Percentiles rank a stretch among this genome's conserved stretches.
Evolutionary conservation across 2,888 invertebrate species (phyloP).

Genomic region (Hemithea aestivaria): DNA sequence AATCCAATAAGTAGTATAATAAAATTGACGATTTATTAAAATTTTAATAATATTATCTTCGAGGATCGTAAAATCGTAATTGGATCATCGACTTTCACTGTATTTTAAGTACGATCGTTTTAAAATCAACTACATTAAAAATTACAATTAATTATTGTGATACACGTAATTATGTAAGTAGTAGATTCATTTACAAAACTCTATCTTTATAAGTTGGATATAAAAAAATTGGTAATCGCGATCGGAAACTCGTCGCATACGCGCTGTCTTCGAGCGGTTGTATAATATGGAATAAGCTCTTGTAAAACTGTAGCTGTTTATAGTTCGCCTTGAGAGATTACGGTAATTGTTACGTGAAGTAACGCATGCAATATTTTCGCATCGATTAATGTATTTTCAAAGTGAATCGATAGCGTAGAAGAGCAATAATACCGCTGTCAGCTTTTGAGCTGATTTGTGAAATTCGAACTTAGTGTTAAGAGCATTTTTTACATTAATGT

Average conservation of each 20-base stretch:
- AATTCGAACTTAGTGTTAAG: slow-evolving; percentile 49
- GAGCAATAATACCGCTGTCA: slow-evolving; percentile 55
- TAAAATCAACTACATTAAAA: too few relatives aligned
- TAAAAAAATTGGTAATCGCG: too few relatives aligned
- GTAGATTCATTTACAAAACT: too few relatives aligned
- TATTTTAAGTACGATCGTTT: too few relatives aligned
- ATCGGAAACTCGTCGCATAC: neutral
- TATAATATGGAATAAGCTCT: slow-evolving; percentile 49
- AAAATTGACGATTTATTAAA: too few relatives aligned
- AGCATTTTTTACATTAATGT: slow-evolving; percentile 55
- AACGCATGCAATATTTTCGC: slow-evolving; percentile 23
- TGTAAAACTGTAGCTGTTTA: slow-evolving; percentile 56
- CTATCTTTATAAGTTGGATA: too few relatives aligned
- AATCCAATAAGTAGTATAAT: too few relatives aligned
- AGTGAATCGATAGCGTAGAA: slow-evolving; percentile 39
- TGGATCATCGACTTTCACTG: too few relatives aligned
- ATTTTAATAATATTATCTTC: too few relatives aligned
- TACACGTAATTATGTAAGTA: too few relatives aligned
- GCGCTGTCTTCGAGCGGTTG: slow-evolving; percentile 14
- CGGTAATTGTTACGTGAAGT: slow-evolving; percentile 32
- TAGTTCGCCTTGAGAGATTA: slow-evolving; percentile 61
- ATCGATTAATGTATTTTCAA: slow-evolving; percentile 37
- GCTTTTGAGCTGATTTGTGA: slow-evolving; percentile 48
- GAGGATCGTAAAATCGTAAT: too few relatives aligned
- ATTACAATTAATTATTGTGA: too few relatives aligned